A percentile compares a stretch with the other conserved stretches of the same genome.
phyloP scores from a whole-genome alignment of 2,113 vertebrate species.

The Oceanodroma tethys region DNA sequence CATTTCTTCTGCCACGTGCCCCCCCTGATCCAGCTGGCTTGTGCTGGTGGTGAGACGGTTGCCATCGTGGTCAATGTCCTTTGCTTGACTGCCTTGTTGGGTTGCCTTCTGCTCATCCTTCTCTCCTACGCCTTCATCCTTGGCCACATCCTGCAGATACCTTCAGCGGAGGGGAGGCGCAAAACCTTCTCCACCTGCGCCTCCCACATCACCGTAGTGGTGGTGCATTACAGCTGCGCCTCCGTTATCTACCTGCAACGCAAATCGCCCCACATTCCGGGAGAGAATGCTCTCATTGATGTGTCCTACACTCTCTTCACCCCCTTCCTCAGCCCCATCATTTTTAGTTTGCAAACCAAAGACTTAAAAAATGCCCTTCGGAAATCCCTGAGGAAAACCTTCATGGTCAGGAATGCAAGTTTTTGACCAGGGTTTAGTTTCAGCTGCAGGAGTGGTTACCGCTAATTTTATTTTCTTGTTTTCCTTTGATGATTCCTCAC shows the following conservation, averaged over 20 bases:
- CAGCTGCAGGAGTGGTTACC: no score
- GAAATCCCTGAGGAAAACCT: background rate
- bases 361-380: background rate
- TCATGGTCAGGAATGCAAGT: accelerated
- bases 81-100: background rate
- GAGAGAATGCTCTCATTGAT: background rate
- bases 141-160: background rate
- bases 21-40: background rate
- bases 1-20: background rate
- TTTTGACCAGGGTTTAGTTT: no score
- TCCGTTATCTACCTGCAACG: background rate
- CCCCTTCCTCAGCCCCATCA: background rate
- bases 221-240: background rate
- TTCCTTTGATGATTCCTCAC: no score
- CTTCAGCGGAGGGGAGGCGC: background rate
- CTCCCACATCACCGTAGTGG: background rate
- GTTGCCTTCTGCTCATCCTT: background rate
- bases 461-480: background rate
- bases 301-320: background rate
- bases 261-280: background rate
- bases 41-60: background rate
- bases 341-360: background rate
- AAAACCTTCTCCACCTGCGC: background rate
- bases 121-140: background rate
- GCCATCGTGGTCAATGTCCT: background rate